A percentile compares a stretch with the other conserved stretches of the same genome.
phyloP scores from a whole-genome alignment of 2,888 invertebrate genomes.

The Drosophila koepferae region DNA sequence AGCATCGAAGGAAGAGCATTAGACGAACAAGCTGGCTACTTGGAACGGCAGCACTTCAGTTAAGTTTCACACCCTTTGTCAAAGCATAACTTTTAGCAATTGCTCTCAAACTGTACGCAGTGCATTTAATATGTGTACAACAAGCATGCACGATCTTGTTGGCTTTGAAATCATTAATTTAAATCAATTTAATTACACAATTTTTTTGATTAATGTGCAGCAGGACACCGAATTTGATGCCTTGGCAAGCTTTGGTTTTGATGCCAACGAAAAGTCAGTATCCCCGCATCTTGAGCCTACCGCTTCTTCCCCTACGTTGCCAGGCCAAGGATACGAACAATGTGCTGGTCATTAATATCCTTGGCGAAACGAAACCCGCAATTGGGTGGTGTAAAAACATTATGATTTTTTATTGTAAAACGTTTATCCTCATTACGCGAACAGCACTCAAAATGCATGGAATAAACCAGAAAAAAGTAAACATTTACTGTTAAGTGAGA shows the following conservation, averaged over 20 bases:
- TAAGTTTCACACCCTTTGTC: background rate
- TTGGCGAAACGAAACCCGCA: constrained; percentile 31
- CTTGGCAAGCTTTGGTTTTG: background rate
- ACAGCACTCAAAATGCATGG: constrained; percentile 55
- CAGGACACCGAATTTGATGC: background rate
- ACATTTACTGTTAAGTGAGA: background rate
- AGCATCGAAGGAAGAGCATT: background rate
- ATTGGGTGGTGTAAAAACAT: constrained; percentile 63
- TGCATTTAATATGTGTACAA: background rate
- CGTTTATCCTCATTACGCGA: constrained; percentile 78
- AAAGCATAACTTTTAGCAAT: background rate
- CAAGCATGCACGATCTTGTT: background rate
- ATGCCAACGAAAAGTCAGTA: background rate
- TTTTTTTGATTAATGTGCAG: background rate
- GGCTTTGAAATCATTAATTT: background rate
- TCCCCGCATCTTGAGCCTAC: constrained; percentile 25
- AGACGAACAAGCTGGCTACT: background rate
- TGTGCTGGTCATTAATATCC: constrained; percentile 67
- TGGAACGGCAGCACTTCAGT: background rate
- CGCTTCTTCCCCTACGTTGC: background rate
- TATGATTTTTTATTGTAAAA: constrained; percentile 69
- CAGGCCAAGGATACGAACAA: background rate
- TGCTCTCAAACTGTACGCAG: background rate
- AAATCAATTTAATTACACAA: background rate
- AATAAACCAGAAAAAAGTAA: constrained; percentile 52